These are phyloP conservation scores for Oenanthe oenanthe DNA, from an alignment of 2,113 vertebrate species.

Conservation along the genomic window DNA sequence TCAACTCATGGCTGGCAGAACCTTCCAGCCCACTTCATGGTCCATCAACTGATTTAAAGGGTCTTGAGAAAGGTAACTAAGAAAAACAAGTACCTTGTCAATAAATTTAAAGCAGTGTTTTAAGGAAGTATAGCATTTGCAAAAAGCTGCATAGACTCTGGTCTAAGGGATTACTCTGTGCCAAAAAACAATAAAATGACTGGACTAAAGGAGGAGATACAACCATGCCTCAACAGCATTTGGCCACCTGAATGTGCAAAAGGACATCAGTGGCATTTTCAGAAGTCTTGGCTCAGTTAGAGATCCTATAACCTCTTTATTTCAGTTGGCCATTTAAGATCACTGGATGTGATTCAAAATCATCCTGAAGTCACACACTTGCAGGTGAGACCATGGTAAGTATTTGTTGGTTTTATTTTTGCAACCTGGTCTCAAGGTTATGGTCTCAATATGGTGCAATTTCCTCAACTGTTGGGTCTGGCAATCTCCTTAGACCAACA, in stretches of 20 bases:
- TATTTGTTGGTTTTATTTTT: background rate
- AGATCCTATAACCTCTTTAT: background rate
- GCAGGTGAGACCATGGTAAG: background rate
- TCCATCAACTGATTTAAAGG: background rate
- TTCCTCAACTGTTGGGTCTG: background rate
- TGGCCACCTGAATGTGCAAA: background rate
- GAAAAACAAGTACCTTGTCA: background rate
- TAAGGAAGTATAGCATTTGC: background rate
- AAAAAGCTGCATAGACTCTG: background rate
- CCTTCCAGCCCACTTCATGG: background rate
- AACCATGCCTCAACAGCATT: background rate
- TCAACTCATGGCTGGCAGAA: background rate
- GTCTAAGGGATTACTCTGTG: background rate
- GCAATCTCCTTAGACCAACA: background rate
- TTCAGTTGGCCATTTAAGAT: background rate
- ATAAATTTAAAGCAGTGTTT: background rate
- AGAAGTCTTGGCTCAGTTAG: background rate
- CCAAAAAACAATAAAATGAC: background rate
- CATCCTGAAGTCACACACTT: background rate
- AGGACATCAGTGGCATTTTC: background rate
- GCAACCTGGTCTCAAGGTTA: background rate
- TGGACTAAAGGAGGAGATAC: background rate
- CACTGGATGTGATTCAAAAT: background rate
- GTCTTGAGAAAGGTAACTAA: background rate
- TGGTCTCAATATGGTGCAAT: background rate